Conservation (phyloP, 2,113 vertebrate species). For the Australoheros scitulus region DNA sequence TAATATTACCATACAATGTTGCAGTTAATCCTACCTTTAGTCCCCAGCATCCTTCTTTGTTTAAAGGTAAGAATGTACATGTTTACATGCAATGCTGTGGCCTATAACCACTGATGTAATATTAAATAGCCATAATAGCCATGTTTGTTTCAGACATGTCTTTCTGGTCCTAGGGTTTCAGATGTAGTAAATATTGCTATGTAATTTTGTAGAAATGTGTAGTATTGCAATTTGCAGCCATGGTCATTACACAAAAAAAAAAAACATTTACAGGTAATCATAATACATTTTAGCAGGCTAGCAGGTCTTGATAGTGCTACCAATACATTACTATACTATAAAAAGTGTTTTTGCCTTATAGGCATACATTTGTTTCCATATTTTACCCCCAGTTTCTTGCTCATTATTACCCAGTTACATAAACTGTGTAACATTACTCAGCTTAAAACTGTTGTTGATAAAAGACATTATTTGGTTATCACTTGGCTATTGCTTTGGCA, state of each 20-base stretch:
- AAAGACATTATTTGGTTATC: too few relatives aligned
- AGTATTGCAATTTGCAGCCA: background rate
- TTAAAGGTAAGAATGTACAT: accelerated
- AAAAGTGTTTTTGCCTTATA: too few relatives aligned
- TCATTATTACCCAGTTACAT: too few relatives aligned
- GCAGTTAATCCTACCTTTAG: accelerated
- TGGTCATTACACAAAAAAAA: background rate
- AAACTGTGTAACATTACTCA: too few relatives aligned
- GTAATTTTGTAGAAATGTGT: background rate
- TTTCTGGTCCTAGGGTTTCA: background rate
- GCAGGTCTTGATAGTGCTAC: too few relatives aligned
- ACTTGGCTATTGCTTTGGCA: too few relatives aligned
- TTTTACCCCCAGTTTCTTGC: too few relatives aligned
- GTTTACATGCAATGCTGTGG: background rate
- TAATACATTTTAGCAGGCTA: background rate
- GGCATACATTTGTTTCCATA: too few relatives aligned
- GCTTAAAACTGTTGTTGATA: too few relatives aligned
- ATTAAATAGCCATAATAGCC: background rate
- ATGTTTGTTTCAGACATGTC: background rate
- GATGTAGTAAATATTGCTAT: background rate
- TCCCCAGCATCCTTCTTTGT: background rate
- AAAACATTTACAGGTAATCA: background rate
- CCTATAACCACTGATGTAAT: background rate
- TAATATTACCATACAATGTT: background rate
- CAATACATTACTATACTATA: too few relatives aligned